phyloP scores from a whole-genome alignment of 2,888 invertebrate species.

The Andrena bucephala region DNA sequence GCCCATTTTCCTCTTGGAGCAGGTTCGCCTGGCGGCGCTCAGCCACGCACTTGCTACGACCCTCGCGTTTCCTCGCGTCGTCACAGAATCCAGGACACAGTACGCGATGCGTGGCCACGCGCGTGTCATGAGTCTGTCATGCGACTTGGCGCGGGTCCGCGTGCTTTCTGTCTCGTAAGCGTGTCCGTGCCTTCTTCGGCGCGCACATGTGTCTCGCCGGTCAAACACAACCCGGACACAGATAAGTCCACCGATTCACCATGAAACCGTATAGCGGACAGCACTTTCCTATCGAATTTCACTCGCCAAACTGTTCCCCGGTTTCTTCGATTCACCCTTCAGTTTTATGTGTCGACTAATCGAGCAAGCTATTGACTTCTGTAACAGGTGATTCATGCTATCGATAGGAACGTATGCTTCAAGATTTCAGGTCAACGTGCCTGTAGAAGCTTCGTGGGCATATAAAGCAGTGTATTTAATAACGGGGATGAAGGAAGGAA shows the following conservation, averaged over 20 bases:
- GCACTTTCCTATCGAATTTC: neutral
- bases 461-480: too few relatives aligned
- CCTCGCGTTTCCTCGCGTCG: slow-evolving; percentile 32
- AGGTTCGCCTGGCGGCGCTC: slow-evolving; percentile 20
- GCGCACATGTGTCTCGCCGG: neutral
- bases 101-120: slow-evolving; percentile 51
- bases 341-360: neutral
- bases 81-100: slow-evolving; percentile 38
- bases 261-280: neutral
- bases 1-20: slow-evolving; percentile 77
- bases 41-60: slow-evolving; percentile 31
- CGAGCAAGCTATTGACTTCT: neutral
- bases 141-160: slow-evolving; percentile 4
- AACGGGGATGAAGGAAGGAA: too few relatives aligned
- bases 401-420: too few relatives aligned
- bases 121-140: slow-evolving; percentile 56
- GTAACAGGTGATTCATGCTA: too few relatives aligned
- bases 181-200: neutral
- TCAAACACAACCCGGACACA: neutral
- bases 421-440: too few relatives aligned
- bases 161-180: neutral
- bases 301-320: neutral
- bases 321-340: slow-evolving; percentile 1
- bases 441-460: too few relatives aligned
- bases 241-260: slow-evolving; percentile 9